Base-by-base conservation (phyloP, 2,113 vertebrate genomes). In the Xiphorhynchus elegans region DNA sequence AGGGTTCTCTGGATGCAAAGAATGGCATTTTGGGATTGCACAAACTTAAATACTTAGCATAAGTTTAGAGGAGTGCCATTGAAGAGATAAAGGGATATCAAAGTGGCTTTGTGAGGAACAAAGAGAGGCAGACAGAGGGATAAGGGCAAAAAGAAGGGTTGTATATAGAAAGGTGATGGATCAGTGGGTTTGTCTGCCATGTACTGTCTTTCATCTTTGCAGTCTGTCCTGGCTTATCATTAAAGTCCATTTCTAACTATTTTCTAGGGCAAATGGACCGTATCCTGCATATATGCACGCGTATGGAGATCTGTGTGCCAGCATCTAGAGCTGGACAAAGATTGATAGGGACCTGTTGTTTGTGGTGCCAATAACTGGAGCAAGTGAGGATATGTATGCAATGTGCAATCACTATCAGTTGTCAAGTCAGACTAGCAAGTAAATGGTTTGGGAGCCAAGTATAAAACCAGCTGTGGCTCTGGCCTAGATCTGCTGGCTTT, bases 261-360 rank as follows among this genome's bases (percentile, higher is more conserved):
- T 69, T 74, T 28, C 26, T 37, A 39, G 56, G 21, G 7, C 25
- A 23, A 35, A 29, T 2, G 7, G 46, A 66, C 17, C 39, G 31
- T 47, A 24, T 56, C 60, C 40, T 50, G 9, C 0, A 1, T 42
- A 5, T 6, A 12, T 18, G 6, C 0, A 0, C 13, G 9, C 49
- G 4, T 63, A 31, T 13, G 31, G 33, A 69, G 19, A 35, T 28
- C 55, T 78, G 12, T 64, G 35, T 82, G 37, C 40, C 46, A 53
- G 16, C 37, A 62, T 12, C 24, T 39, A 4, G n/a, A 72, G 7
- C 16, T 72, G 56, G 26, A n/a, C 15, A 52, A 40, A 15, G 23
- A 50, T 33, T 74, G 24, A 31, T 10, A 42, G 46, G 35, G 14
- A 52, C 29, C 20, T 77, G 12, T 7, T 37, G n/a, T 68, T 72